A percentile compares a stretch with the other conserved stretches of the same genome.
Conservation (phyloP, 2,888 invertebrate genomes). For the Sphecodes monilicornis region DNA sequence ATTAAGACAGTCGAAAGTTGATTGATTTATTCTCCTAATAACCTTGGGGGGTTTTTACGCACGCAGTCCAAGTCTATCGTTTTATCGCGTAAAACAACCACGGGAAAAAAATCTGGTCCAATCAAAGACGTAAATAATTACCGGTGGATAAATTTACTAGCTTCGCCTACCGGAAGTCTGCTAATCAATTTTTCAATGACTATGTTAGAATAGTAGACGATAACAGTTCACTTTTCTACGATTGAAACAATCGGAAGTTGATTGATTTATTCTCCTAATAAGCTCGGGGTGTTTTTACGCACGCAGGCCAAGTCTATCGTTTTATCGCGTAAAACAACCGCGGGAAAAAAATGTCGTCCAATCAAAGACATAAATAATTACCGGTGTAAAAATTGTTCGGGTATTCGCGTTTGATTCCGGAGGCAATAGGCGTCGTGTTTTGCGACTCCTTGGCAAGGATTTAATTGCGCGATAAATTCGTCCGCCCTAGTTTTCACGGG, state of each 20-base stretch:
- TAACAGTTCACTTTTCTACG: slow-evolving; percentile 5
- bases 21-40: no score
- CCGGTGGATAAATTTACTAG: no score
- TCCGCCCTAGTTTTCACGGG: not conserved
- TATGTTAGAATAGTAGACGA: not conserved
- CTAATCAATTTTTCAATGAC: not conserved
- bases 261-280: no score
- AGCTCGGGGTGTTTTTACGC: not conserved
- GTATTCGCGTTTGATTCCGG: not conserved
- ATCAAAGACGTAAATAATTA: slow-evolving; percentile 5
- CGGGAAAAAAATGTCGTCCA: not conserved
- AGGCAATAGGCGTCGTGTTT: not conserved
- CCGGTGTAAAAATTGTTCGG: not conserved
- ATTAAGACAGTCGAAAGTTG: slow-evolving; percentile 1
- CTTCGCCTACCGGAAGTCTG: not conserved
- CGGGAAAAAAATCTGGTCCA: not conserved
- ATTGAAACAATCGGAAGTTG: slow-evolving; percentile 1
- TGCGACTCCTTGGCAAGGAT: not conserved
- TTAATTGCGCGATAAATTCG: not conserved
- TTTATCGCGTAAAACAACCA: not conserved
- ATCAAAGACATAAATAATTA: slow-evolving; percentile 5
- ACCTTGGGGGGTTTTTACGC: not conserved
- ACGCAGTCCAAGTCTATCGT: not conserved
- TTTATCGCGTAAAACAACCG: not conserved
- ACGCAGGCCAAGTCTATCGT: not conserved